These are phyloP conservation scores for Lates calcarifer DNA, from an alignment of 2,113 vertebrate genomes.

Conservation along the genomic window DNA sequence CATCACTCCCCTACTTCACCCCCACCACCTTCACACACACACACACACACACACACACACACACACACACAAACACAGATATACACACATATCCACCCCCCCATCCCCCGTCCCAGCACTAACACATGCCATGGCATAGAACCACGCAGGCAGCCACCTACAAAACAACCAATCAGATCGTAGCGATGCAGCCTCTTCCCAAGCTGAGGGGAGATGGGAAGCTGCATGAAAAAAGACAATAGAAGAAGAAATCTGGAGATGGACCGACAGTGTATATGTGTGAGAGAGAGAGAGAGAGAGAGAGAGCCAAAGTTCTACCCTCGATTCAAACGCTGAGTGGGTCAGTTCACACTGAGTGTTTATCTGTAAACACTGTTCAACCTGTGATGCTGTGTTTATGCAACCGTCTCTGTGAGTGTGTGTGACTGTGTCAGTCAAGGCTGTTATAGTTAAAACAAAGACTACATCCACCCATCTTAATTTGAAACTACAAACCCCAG, in stretches of 20 bases:
- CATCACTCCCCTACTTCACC: not conserved
- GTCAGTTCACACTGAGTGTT: constrained; percentile 59
- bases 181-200: constrained; percentile 57
- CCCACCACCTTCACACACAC: not conserved
- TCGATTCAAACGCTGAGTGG: constrained; percentile 45
- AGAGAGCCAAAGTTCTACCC: constrained; percentile 39
- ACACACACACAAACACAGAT: constrained; percentile 32
- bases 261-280: constrained; percentile 41
- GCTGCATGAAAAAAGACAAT: constrained; percentile 27
- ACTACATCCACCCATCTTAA: constrained; percentile 9
- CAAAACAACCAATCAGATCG: constrained; percentile 74
- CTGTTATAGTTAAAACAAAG: constrained; percentile 22
- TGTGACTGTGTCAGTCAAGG: constrained; percentile 10
- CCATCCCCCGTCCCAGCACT: constrained; percentile 27
- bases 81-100: constrained; percentile 14
- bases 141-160: constrained; percentile 36
- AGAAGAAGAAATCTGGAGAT: constrained; percentile 58
- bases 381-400: constrained; percentile 61
- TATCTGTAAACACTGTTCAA: constrained; percentile 49
- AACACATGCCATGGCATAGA: constrained; percentile 39
- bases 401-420: constrained; percentile 14
- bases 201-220: constrained; percentile 32
- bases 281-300: constrained; percentile 28
- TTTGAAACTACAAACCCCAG: constrained; percentile 25
- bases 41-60: not conserved